phyloP scores from a whole-genome alignment of 2,797 vertebrate genomes.

The Ctenosaura bakeri region DNA sequence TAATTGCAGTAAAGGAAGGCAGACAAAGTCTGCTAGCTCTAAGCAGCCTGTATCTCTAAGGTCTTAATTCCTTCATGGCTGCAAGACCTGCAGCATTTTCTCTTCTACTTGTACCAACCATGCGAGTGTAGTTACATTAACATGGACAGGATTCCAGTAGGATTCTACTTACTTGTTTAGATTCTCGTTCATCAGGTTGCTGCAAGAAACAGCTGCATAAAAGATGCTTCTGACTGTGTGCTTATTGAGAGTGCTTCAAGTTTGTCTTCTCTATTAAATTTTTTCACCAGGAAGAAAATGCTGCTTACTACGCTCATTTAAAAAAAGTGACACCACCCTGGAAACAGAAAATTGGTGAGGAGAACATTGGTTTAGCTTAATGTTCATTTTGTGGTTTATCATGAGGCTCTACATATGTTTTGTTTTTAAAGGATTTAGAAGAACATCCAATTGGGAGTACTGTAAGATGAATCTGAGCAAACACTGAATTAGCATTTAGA shows the following conservation, averaged over 20 bases:
- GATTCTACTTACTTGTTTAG: constrained; percentile 33
- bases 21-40: no score
- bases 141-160: no score
- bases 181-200: constrained; percentile 51
- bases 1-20: no score
- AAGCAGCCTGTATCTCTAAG: no score
- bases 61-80: no score
- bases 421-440: constrained; percentile 61
- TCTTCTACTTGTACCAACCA: no score
- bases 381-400: no score
- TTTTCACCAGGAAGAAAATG: constrained; percentile 53
- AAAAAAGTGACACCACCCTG: background rate
- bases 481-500: constrained; percentile 74
- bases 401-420: background rate
- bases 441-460: constrained; percentile 55
- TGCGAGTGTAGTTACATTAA: no score
- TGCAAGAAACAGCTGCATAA: constrained; percentile 56
- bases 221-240: constrained; percentile 2
- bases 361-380: constrained; percentile 52
- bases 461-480: constrained; percentile 66
- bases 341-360: constrained; percentile 27
- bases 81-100: no score
- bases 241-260: constrained; percentile 23
- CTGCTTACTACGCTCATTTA: constrained; percentile 52
- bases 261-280: constrained; percentile 55